phyloP scores from a whole-genome alignment of 2,888 invertebrate species.

The Scaptomyza polygonia region DNA sequence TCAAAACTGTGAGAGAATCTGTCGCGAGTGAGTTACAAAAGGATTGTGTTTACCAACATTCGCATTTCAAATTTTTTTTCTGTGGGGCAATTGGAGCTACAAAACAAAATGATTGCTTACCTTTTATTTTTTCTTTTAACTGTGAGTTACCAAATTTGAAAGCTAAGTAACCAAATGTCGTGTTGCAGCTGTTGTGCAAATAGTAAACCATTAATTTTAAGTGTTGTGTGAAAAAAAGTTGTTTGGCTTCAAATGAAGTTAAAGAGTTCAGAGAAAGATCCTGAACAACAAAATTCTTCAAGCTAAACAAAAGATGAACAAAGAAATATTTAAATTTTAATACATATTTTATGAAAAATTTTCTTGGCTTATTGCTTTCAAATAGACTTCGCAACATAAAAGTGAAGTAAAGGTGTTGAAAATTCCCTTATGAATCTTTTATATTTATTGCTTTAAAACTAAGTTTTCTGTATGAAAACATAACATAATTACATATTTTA shows the following conservation, averaged over 20 bases:
- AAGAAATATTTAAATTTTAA: too few species aligned
- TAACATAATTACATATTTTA: background rate
- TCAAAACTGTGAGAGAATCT: conserved; percentile 14
- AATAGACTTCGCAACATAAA: too few species aligned
- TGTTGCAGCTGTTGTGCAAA: conserved; percentile 71
- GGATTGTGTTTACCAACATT: conserved; percentile 81
- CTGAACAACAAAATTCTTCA: background rate
- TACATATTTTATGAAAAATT: too few species aligned
- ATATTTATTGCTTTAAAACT: too few species aligned
- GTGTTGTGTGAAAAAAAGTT: conserved; percentile 43
- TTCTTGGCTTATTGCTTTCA: too few species aligned
- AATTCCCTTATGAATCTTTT: too few species aligned
- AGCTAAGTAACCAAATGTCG: conserved; percentile 58
- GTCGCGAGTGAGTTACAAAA: conserved; percentile 73
- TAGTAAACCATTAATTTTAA: conserved; percentile 73
- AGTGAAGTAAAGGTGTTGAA: too few species aligned
- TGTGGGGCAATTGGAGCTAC: conserved; percentile 9
- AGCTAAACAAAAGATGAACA: too few species aligned
- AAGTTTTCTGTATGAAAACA: too few species aligned
- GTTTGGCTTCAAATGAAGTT: conserved; percentile 3
- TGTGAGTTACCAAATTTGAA: conserved; percentile 32
- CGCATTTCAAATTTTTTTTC: conserved; percentile 25
- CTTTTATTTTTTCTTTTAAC: background rate
- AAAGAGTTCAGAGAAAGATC: background rate
- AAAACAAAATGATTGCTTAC: conserved; percentile 36